Evolutionary conservation across 2,888 invertebrate genomes (phyloP), one percentile per base, ranked within the genome.

Genomic region (Metacarcinus magister): DNA sequence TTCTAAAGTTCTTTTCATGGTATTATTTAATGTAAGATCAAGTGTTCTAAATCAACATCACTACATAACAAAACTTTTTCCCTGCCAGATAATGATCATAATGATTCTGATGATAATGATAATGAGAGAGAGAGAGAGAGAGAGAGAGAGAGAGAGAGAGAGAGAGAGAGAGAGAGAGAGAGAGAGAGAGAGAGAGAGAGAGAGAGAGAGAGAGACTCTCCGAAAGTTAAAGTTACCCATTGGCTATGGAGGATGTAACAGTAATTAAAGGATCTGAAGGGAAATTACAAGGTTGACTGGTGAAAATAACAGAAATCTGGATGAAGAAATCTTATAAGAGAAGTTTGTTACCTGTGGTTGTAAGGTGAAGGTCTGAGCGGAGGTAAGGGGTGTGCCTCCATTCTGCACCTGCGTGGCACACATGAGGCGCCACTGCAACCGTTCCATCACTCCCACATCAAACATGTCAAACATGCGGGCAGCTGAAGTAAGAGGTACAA

Each of bases 371-470:
- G 90, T 90, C 46, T 95, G 93, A 87, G 82, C 92, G 60, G 95
- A 82, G 44, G 94, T 54, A 23, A 91, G 82, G 46, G 93, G 60
- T 48, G 93, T 67, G 28, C 94, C 95, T 90, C 93, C 95, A 89
- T 95, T 96, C 90, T 96, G 96, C 39, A 95, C 82, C 43, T 96
- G 93, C 3, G 96, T 96, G 54, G 96, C 97, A 60, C 96, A 96
- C 94, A 97, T 94, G 48, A 97, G 94, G 60, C 96, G 95, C 96
- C 97, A 97, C 97, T 99, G 98, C 89, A 99, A 98, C 0, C 99
- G 98, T 98, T 99, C 99, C 99, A 99, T 99, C 97, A 98, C 98
- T 94, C 99, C 99, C 97, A 98, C 98, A 98, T 99, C 99, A 98
- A 99, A 99, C 98, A 98, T 99, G 98, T 99, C 98, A 97, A 98